Percentiles rank a stretch among this genome's conserved stretches.
Evolutionary conservation across 2,113 vertebrate species (phyloP).

Genomic region (Sceloporus undulatus): DNA sequence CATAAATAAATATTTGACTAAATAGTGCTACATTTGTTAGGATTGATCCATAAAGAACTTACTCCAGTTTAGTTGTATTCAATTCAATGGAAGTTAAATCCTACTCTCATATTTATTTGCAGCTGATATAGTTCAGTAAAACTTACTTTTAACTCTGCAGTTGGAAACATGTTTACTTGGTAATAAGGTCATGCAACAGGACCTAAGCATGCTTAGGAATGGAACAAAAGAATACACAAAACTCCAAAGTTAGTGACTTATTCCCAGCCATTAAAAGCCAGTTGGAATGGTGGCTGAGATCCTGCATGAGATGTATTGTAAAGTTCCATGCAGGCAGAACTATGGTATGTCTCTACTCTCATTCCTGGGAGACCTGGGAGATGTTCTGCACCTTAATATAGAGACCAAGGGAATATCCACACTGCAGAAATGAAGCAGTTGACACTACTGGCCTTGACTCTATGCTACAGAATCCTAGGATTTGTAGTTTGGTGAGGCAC

Average conservation of each 20-base stretch:
- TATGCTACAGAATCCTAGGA: no score
- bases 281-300: no score
- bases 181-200: background rate
- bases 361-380: no score
- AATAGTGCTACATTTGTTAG: slow-evolving; percentile 40
- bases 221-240: background rate
- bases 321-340: no score
- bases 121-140: background rate
- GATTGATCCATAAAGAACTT: background rate
- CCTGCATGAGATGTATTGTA: no score
- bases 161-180: background rate
- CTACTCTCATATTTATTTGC: background rate
- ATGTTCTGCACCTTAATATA: no score
- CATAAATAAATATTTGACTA: slow-evolving; percentile 11
- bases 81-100: background rate
- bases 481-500: no score
- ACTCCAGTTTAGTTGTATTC: background rate
- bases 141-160: background rate
- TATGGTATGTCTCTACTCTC: no score
- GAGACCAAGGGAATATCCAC: no score
- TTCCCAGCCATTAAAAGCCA: no score
- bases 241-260: background rate
- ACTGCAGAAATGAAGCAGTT: no score
- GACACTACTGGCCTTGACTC: no score
- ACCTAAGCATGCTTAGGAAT: background rate